Evolutionary conservation across 2,113 vertebrate species (phyloP).

Genomic region (Leucoraja erinaceus): DNA sequence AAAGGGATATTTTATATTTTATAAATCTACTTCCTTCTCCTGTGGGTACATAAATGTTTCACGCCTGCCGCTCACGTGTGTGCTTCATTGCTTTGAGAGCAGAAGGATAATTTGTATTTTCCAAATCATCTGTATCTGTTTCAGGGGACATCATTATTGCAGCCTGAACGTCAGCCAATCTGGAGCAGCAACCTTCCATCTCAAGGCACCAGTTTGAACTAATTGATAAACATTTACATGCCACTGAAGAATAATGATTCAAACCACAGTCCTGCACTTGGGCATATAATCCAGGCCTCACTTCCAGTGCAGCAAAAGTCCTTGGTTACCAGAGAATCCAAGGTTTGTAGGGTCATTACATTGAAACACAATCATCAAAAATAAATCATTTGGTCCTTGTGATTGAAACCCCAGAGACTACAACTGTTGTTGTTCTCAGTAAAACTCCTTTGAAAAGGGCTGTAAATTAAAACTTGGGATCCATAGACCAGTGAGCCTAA

Average conservation of each 20-base stretch:
- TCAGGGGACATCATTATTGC: background rate
- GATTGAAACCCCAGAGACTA: background rate
- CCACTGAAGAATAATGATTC: background rate
- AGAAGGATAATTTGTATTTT: background rate
- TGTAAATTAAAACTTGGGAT: too few relatives aligned
- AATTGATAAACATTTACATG: background rate
- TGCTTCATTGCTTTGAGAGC: background rate
- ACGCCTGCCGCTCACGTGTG: background rate
- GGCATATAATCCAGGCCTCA: background rate
- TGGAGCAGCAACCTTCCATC: background rate
- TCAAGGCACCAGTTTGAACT: background rate
- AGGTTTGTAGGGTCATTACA: background rate
- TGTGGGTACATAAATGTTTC: slow-evolving; percentile 21
- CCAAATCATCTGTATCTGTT: background rate
- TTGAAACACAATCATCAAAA: background rate
- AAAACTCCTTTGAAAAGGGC: background rate
- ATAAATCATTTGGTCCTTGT: background rate
- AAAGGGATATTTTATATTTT: background rate
- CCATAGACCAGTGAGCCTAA: too few relatives aligned
- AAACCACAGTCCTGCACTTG: background rate
- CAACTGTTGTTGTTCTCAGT: background rate
- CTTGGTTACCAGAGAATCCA: background rate
- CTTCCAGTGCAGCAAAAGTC: background rate
- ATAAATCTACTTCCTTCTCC: background rate
- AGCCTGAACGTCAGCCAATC: background rate